phyloP scores from a whole-genome alignment of 2,888 invertebrate genomes.

The Cacoxenus indagator region DNA sequence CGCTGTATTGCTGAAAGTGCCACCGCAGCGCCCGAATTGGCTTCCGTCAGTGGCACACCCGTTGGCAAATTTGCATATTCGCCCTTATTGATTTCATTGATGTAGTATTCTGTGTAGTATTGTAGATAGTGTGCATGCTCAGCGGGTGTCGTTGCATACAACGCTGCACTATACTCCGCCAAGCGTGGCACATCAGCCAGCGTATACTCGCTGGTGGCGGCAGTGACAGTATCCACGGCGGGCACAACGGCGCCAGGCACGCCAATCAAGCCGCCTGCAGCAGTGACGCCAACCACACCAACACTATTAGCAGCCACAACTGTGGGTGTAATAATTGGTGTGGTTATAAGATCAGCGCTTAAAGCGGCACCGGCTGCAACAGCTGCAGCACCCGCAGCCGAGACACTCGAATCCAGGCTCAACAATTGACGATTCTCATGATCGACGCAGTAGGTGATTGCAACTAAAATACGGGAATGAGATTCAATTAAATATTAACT shows the following conservation, averaged over 20 bases:
- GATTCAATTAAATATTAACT: too few species aligned
- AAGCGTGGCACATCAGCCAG: conserved; percentile 79
- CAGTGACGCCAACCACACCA: conserved; percentile 29
- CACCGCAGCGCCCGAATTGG: conserved; percentile 89
- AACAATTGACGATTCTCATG: conserved; percentile 59
- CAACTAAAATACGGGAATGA: conserved; percentile 44
- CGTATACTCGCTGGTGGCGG: conserved; percentile 68
- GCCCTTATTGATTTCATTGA: conserved; percentile 68
- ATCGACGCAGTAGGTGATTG: conserved; percentile 71
- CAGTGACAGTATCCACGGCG: neutral
- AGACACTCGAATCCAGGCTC: conserved; percentile 37
- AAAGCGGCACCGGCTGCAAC: conserved; percentile 2
- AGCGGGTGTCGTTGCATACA: conserved; percentile 80
- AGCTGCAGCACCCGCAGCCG: neutral
- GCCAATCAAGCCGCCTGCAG: conserved; percentile 31
- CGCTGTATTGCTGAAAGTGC: conserved; percentile 86
- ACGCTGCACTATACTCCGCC: conserved; percentile 82
- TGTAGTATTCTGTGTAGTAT: conserved; percentile 82
- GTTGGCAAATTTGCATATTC: conserved; percentile 59
- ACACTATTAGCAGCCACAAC: neutral
- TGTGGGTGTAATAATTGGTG: conserved; percentile 17
- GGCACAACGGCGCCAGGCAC: too few species aligned
- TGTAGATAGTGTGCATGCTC: conserved; percentile 80
- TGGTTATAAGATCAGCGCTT: conserved; percentile 14
- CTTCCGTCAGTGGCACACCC: conserved; percentile 68